Base-by-base conservation (phyloP, 2,888 invertebrate species). In the Pseudococcus longispinus region DNA sequence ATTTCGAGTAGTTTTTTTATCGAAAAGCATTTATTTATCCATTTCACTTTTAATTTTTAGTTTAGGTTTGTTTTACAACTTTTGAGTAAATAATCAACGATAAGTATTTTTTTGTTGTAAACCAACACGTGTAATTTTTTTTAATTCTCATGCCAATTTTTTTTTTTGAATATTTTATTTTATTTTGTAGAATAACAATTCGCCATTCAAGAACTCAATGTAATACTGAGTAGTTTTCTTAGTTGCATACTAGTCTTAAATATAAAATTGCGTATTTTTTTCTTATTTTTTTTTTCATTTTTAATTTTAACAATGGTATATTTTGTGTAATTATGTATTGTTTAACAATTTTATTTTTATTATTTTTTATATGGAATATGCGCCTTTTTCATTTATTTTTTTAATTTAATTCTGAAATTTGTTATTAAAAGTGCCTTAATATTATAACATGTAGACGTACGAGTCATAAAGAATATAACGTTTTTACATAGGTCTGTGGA, bases 341-440 rank as follows among this genome's bases (percentile, higher is more conserved):
- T 37, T 5, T 37, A 80, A 80, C 77, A 80, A 42, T 26, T 74
- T 37, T 37, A 80, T 9, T 42, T 29, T 80, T 80, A 42, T n/a
- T 74, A 74, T n/a, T 74, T 80, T 80, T 80, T 70, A 29, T 70
- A 29, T 70, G 15, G 32, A 29, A 20, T 80, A 42, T 42, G 9
- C 9, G 77, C 70, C 18, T 11, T 70, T 70, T 80, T 74, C 42
- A 42, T 80, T 42, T 80, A 37, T 20, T 80, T 80, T 42, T 80
- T 80, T 20, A 80, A 80, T 80, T 80, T 74, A 74, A 29, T 42
- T 42, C 18, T 42, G 8, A 80, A 80, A 80, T 13, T 74, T 80
- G 77, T 80, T 37, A 74, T 37, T 32, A 74, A 42, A 80, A 42
- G 77, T 80, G 77, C 77, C 77, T 80, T 80, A 80, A 42, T 80